A percentile compares a stretch with the other conserved stretches of the same genome.
phyloP scores from a whole-genome alignment of 1,140 invertebrate genomes.

The Camponotus vicinus region DNA sequence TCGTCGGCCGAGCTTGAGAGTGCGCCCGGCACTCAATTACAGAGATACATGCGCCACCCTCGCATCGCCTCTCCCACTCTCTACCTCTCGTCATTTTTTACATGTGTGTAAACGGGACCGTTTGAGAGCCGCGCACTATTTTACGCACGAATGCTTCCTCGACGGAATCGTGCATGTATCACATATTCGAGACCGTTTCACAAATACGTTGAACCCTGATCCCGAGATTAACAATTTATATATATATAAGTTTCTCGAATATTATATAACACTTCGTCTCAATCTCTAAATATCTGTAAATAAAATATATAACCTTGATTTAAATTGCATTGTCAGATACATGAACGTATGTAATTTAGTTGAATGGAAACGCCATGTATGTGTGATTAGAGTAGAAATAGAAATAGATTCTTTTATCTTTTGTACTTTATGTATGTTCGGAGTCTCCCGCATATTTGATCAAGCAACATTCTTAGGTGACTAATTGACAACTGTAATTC shows the following conservation, averaged over 20 bases:
- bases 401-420: background rate
- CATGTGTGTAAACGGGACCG: slow-evolving; percentile 1
- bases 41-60: slow-evolving; percentile 3
- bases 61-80: background rate
- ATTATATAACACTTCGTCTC: background rate
- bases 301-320: background rate
- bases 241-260: background rate
- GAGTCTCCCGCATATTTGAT: background rate
- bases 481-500: slow-evolving; percentile 36
- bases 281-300: background rate
- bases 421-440: background rate
- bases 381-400: background rate
- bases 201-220: background rate
- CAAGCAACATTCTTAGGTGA: slow-evolving; percentile 7
- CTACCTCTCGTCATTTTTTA: background rate
- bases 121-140: background rate
- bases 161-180: background rate
- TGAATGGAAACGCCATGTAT: background rate
- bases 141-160: background rate
- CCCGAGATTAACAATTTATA: background rate
- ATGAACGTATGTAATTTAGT: background rate
- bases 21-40: slow-evolving; percentile 62
- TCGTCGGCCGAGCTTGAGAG: background rate
- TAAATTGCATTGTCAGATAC: background rate
- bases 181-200: background rate